Base-by-base conservation (phyloP, 2,797 vertebrate genomes). In the Cottoperca gobio region DNA sequence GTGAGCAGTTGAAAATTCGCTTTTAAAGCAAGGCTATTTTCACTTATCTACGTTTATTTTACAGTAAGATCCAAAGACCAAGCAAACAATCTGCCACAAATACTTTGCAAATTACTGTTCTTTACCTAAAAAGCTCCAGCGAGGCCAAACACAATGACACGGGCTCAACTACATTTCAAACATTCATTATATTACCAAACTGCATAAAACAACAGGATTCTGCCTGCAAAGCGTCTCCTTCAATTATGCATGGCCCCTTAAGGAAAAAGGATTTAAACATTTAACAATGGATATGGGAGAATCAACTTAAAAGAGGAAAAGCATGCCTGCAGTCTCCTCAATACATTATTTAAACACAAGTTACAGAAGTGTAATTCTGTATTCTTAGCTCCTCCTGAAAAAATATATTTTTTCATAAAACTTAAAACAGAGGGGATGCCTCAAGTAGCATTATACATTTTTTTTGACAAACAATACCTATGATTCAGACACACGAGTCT, bases 211-310 rank as follows among this genome's bases (percentile, higher is more conserved):
- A 83, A 82, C 60, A 61, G 19, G 53, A 50, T 23, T 70, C 46
- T 52, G 39, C 42, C 46, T 54, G 71, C 54, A 64, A 60, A 43
- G 21, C 7, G 8, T 46, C 53, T 46, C 6, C 21, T 26, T 83
- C 33, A 64, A 81, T 86, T 75, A 86, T 86, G 11, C 37, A 83
- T 43, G 17, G 2, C 1, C 19, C 53, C 40, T 10, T 13, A 45
- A 68, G 69, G 55, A 60, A 54, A 67, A 50, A 3, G n/a, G 65
- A 77, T 81, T 84, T 69, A 77, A 86, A 83, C 79, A 84, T 82
- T 84, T 66, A 77, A 77, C 43, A 78, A 68, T 14, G 78, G 69
- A 76, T 78, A 79, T 13, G 28, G 14, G 6, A 71, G 53, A 80
- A 71, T 69, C 33, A 21, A 35, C 60, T 69, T 65, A 33, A 75